These are phyloP conservation scores for Clarias fuscus DNA, from an alignment of 2,797 vertebrate species.

Conservation along the genomic window DNA sequence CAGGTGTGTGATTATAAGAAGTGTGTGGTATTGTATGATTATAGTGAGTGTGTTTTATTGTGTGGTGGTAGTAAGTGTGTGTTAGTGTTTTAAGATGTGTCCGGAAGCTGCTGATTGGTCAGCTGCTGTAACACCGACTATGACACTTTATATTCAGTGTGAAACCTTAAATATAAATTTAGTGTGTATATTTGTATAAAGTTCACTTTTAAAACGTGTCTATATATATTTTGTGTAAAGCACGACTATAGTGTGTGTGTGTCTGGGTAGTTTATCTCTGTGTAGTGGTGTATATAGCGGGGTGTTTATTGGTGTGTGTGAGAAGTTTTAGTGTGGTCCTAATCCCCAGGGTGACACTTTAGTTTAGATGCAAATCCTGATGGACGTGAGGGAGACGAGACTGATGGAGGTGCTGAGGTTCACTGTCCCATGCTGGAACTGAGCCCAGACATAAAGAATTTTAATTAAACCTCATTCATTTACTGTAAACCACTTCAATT, in stretches of 20 bases:
- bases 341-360: background rate
- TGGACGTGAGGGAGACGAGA: background rate
- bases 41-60: background rate
- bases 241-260: background rate
- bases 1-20: no score
- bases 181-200: background rate
- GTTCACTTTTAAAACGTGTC: background rate
- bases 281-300: no score
- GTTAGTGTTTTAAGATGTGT: background rate
- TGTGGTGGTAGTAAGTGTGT: background rate
- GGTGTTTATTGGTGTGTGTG: background rate
- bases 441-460: background rate
- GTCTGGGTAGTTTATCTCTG: background rate
- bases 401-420: background rate
- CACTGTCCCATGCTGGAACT: background rate
- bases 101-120: background rate
- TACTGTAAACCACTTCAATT: background rate
- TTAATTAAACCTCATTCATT: background rate
- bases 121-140: no score
- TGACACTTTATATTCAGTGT: background rate
- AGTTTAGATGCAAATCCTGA: background rate
- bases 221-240: background rate
- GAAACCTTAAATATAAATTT: background rate
- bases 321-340: background rate
- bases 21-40: background rate